Evolutionary conservation across 2,113 vertebrate species (phyloP).

Genomic region (Coregonus clupeaformis): DNA sequence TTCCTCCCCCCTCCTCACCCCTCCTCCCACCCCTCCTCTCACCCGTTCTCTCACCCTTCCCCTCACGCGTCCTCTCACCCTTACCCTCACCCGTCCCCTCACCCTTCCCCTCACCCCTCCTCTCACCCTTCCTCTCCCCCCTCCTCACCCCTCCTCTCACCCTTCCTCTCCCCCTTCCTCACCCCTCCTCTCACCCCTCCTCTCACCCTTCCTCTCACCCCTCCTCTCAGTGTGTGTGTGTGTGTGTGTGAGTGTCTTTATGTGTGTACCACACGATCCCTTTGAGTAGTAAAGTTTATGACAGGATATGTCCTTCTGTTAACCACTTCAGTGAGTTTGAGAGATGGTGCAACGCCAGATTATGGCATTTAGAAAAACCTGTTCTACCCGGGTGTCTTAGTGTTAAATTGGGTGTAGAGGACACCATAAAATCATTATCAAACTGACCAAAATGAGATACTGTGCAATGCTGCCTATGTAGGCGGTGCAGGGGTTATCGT

Average conservation of each 20-base stretch:
- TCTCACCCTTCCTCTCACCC: neutral
- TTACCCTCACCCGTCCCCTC: too few relatives aligned
- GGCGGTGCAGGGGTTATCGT: too few relatives aligned
- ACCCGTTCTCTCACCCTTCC: neutral
- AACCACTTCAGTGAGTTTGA: constrained; percentile 19
- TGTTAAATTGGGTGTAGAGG: constrained; percentile 29
- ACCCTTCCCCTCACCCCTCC: neutral
- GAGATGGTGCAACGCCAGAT: constrained; percentile 22
- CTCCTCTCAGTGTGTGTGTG: too few relatives aligned
- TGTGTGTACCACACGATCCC: too few relatives aligned
- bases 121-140: neutral
- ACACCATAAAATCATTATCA: constrained; percentile 43
- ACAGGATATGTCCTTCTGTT: neutral
- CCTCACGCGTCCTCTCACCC: too few relatives aligned
- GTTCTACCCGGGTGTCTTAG: neutral
- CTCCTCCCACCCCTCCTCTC: too few relatives aligned
- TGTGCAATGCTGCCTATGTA: neutral
- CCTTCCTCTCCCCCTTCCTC: too few relatives aligned
- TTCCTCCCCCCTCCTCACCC: neutral
- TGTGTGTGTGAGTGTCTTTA: too few relatives aligned
- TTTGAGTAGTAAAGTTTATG: neutral
- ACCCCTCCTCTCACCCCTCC: too few relatives aligned
- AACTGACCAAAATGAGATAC: constrained; percentile 19
- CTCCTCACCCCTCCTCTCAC: neutral
- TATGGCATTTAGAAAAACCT: constrained; percentile 7